A percentile compares a stretch with the other conserved stretches of the same genome.
These are phyloP conservation scores for Chromobotia macracanthus DNA, from an alignment of 2,797 vertebrate species.

Conservation along the genomic window DNA sequence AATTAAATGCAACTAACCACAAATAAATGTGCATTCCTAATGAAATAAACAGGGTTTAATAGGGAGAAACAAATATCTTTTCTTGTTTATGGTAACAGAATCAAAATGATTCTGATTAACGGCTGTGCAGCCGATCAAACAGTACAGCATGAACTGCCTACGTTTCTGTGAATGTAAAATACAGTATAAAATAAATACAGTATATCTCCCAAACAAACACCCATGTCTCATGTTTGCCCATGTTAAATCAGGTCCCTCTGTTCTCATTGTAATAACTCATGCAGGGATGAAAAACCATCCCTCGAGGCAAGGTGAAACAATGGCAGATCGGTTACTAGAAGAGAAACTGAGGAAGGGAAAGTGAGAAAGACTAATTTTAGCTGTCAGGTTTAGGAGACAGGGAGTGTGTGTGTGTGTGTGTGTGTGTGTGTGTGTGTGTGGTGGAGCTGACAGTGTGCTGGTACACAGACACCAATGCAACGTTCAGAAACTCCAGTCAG, in stretches of 20 bases:
- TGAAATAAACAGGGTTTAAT: no score
- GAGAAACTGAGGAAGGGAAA: conserved; percentile 43
- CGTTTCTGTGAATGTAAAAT: neutral
- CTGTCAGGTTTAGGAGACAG: conserved; percentile 43
- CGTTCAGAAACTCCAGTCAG: conserved; percentile 42
- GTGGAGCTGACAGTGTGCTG: conserved; percentile 38
- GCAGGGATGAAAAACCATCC: conserved; percentile 26
- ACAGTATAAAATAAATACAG: no score
- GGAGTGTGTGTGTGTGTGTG: conserved; percentile 12
- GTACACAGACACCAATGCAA: conserved; percentile 36
- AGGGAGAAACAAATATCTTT: no score
- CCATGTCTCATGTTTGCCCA: neutral
- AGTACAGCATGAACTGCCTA: no score
- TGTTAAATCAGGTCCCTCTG: conserved; percentile 14
- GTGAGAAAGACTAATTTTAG: conserved; percentile 66
- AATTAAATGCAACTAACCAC: no score
- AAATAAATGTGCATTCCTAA: no score
- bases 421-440: no score
- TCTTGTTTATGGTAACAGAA: no score
- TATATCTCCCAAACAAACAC: conserved; percentile 16
- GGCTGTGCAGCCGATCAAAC: no score
- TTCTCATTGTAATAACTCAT: conserved; percentile 29
- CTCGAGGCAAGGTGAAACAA: conserved; percentile 30
- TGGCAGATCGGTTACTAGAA: conserved; percentile 30
- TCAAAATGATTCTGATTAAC: no score